Evolutionary conservation across 2,113 vertebrate genomes (phyloP), one percentile per base, ranked within the genome.

Genomic region (Speoplatyrhinus poulsoni): DNA sequence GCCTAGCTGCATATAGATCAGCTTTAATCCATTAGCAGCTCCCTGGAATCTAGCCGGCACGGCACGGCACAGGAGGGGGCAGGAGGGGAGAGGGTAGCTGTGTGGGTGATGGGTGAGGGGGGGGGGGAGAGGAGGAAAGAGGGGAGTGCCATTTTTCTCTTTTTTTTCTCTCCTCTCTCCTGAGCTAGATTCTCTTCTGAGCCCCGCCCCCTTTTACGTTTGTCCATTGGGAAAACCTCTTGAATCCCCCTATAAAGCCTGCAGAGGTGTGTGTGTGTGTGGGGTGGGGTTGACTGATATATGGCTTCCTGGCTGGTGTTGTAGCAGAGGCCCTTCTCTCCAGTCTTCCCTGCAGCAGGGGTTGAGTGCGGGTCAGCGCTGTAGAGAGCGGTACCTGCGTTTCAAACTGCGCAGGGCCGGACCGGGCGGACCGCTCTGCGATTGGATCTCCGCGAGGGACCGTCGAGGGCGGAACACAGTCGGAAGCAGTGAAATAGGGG

Each of bases 1-100:
- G 82, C 82, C 77, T 85, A 61, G 84, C 89, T 88, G 89, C 89
- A 89, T 90, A 90, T 90, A 90, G 87, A 90, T 90, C 88, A 90
- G 81, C 83, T 79, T 66, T 90, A 90, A 90, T 90, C 90, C 89
- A 90, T 91, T 90, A 90, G 84, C 81, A 83, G 82, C 88, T 88
- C 90, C 85, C 88, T 88, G 87, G 84, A 91, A 88, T 89, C 89
- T 80, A 91, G 85, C 87, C 79, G 87, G 87, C 85, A 86, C 71
- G 77, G 61, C 47, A 48, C 61, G 86, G 81, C 86, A 84, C 82
- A 75, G 78, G 79, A 85, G 86, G 85, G 88, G 88, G 88, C 86
- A 82, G 72, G 68, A 26, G 26, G 82, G 78, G 82, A 85, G 83
- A 77, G 82, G 79, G 83, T 82, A 80, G 88, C 74, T 13, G 80